Conservation (phyloP, 2,113 vertebrate genomes). For the Nothoprocta pentlandii region DNA sequence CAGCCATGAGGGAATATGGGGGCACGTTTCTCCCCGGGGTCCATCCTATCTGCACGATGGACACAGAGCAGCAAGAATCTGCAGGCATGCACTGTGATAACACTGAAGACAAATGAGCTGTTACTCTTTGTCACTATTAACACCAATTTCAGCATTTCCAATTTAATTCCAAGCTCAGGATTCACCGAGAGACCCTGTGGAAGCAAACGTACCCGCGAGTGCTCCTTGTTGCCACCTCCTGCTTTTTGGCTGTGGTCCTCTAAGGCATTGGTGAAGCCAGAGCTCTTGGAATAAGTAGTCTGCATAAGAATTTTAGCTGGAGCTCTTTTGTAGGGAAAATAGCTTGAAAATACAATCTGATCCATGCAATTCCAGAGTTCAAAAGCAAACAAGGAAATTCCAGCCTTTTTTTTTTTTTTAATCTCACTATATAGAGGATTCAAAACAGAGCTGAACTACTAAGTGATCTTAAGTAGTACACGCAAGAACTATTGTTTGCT, state of each 20-base stretch:
- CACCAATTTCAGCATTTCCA: background rate
- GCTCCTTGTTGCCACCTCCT: background rate
- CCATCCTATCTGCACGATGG: rapidly evolving
- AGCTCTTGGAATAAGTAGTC: background rate
- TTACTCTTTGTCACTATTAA: background rate
- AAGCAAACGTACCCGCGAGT: background rate
- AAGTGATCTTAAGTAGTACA: background rate
- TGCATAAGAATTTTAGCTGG: background rate
- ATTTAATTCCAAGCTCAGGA: background rate
- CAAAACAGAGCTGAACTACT: background rate
- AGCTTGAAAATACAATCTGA: background rate
- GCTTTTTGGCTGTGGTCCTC: background rate
- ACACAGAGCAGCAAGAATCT: background rate
- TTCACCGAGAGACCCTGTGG: background rate
- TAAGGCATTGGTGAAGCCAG: background rate
- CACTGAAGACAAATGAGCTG: background rate
- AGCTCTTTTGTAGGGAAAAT: background rate
- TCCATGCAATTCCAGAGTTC: background rate
- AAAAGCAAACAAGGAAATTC: background rate
- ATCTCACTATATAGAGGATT: background rate
- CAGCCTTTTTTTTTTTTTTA: background rate
- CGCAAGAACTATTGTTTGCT: background rate
- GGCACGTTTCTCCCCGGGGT: background rate
- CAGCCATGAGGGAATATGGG: background rate
- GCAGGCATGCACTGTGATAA: background rate